Conservation (phyloP, 2,888 invertebrate genomes). For the Serripes groenlandicus region DNA sequence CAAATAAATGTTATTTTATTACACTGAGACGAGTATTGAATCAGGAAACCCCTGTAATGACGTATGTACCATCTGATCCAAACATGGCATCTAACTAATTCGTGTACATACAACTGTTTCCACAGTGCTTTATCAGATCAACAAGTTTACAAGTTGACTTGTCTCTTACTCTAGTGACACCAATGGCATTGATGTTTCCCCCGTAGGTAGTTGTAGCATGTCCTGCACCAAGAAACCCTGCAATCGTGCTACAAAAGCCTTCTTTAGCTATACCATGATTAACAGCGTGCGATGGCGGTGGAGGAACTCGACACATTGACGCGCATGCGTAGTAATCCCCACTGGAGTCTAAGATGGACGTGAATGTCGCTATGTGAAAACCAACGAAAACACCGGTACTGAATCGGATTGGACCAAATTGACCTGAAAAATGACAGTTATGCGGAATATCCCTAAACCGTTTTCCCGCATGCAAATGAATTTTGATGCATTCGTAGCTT, state of each 20-base stretch:
- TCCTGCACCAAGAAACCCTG: constrained; percentile 94
- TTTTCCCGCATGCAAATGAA: no score
- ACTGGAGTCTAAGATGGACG: constrained; percentile 87
- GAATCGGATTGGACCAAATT: constrained; percentile 72
- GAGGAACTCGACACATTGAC: constrained; percentile 89
- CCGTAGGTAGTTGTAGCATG: constrained; percentile 96
- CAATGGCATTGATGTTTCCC: constrained; percentile 96
- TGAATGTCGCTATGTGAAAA: constrained; percentile 74
- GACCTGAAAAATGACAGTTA: constrained; percentile 28
- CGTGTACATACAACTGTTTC: no score
- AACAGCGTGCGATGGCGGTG: constrained; percentile 94
- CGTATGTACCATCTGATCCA: no score
- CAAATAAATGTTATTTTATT: no score
- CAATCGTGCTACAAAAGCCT: constrained; percentile 92
- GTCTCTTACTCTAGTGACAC: constrained; percentile 91
- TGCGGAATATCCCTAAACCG: no score
- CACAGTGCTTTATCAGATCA: no score
- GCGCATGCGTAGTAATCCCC: constrained; percentile 96
- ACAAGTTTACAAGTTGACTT: no score
- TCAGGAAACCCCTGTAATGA: no score
- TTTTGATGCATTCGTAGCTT: no score
- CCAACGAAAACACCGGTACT: constrained; percentile 70
- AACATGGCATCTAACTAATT: no score
- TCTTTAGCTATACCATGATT: constrained; percentile 91
- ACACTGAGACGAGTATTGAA: no score